Conservation (phyloP, 92 coral and sea anemone genomes). For the Epizoanthus illoricatus region DNA sequence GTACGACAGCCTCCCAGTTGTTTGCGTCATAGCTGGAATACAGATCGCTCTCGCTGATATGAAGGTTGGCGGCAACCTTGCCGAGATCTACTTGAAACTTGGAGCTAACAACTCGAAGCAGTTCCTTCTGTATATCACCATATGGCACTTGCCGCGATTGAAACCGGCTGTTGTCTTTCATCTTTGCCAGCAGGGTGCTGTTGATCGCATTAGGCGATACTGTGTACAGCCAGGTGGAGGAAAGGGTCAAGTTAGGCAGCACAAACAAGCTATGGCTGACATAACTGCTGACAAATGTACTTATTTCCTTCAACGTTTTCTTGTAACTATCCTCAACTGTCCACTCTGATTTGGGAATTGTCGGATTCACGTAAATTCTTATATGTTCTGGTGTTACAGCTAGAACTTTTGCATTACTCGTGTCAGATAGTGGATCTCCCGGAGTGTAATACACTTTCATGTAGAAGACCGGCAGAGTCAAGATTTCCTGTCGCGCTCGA, state of each 20-base stretch:
- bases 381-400: conserved; percentile 17
- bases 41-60: too few relatives aligned
- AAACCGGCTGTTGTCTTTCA: too few relatives aligned
- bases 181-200: background rate
- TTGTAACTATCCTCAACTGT: conserved; percentile 2
- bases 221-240: conserved; percentile 19
- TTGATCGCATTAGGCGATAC: background rate
- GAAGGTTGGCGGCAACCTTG: too few relatives aligned
- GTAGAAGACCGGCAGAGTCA: background rate
- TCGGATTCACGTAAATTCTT: background rate
- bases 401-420: background rate
- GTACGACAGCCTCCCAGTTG: too few relatives aligned
- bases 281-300: background rate
- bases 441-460: conserved; percentile 33
- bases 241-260: background rate
- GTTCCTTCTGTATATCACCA: background rate
- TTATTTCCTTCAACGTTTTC: background rate
- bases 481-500: background rate
- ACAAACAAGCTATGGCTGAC: background rate
- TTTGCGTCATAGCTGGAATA: too few relatives aligned
- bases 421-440: background rate
- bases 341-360: background rate
- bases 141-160: background rate
- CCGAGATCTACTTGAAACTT: too few relatives aligned
- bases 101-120: too few relatives aligned